Evolutionary conservation across 2,888 invertebrate species (phyloP).

Genomic region (Eupithecia exiguata): DNA sequence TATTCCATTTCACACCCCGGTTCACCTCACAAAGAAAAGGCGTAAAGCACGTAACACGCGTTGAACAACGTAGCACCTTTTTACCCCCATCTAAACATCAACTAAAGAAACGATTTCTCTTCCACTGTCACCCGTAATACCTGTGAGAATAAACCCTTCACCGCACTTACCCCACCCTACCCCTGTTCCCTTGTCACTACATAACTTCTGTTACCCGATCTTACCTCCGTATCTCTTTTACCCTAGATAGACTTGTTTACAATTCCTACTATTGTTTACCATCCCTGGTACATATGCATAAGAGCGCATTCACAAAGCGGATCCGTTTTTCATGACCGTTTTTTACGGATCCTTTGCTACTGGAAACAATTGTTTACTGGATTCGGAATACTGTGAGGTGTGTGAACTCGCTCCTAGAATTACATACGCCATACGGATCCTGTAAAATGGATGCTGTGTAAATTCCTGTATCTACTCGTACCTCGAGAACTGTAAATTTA

Average conservation of each 20-base stretch:
- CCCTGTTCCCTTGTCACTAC: neutral
- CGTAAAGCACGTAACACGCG: neutral
- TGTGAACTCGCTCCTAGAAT: too few relatives aligned
- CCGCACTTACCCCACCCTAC: neutral
- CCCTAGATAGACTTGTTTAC: neutral
- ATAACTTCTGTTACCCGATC: neutral
- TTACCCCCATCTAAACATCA: neutral
- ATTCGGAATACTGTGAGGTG: too few relatives aligned
- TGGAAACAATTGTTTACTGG: too few relatives aligned
- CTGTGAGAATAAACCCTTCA: neutral
- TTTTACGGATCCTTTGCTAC: too few relatives aligned
- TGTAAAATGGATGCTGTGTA: too few relatives aligned
- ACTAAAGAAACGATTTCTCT: slow-evolving; percentile 1
- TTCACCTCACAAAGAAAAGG: neutral
- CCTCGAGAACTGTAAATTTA: too few relatives aligned
- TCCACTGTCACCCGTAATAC: neutral
- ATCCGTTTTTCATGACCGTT: too few relatives aligned
- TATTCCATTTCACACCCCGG: neutral
- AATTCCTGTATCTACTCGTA: too few relatives aligned
- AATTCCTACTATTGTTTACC: neutral
- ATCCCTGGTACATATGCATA: neutral
- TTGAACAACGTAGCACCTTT: neutral
- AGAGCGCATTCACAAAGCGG: too few relatives aligned
- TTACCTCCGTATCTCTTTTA: neutral
- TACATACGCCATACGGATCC: too few relatives aligned